Base-by-base conservation (phyloP, 2,888 invertebrate genomes). In the Scaptomyza flava region DNA sequence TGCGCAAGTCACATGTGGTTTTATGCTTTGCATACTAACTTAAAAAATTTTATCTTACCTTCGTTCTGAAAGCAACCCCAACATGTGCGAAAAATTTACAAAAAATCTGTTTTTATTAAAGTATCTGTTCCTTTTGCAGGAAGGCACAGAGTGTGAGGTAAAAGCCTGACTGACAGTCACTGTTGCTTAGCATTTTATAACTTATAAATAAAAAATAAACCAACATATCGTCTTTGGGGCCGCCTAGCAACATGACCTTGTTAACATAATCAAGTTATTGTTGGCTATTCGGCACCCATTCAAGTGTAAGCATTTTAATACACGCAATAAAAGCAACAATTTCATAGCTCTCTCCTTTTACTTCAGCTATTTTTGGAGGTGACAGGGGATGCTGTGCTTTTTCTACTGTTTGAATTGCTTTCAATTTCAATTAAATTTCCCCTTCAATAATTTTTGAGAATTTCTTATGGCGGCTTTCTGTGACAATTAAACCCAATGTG, bases 301-400 rank as follows among this genome's bases (percentile, higher is more conserved):
- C 66, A 69, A 87, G 87, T 75, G 81, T 65, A 81, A 84, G 75
- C 66, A 84, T 87, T 84, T 86, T 81, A 87, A 87, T 81, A 81
- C 86, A 59, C 64, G 59, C 81, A 77, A 87, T 83, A 74, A 84
- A 75, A 52, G 50, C 59, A 50, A 33, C 27, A 60, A 51, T 64
- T 41, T 41, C 4, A 41, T 41, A 17, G n/a, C 27, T 34, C 14
- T 31, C 12, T 17, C 3, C 27, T 50, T 12, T 33, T 42, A 12
- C 34, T 34, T n/a, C 1, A 6, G 23, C 23, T 14, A 2, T 27
- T n/a, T 42, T 34, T 23, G 12, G 27, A 9, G 12, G 12, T 12
- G 9, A 14, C n/a, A 31, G 9, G 2, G n/a, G 45, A 11, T 34
- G 12, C n/a, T 9, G 41, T 11, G 11, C 17, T 42, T 63, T 59